These are phyloP conservation scores for Panzeria rudis DNA, from an alignment of 2,888 invertebrate genomes.

Conservation along the genomic window DNA sequence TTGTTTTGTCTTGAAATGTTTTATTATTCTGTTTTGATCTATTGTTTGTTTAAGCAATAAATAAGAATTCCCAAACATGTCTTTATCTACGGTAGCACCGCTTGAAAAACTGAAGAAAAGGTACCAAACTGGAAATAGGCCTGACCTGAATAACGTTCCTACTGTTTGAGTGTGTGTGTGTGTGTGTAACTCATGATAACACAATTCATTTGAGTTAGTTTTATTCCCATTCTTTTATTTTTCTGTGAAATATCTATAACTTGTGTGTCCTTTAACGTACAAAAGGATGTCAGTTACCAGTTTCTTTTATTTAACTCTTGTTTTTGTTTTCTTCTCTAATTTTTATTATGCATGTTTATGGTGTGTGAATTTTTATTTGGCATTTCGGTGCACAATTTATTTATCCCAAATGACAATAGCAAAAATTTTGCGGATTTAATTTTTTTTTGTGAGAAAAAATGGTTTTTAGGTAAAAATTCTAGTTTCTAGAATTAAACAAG, in stretches of 20 bases:
- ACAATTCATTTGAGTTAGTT: background rate
- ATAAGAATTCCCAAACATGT: background rate
- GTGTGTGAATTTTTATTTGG: background rate
- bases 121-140: slow-evolving; percentile 44
- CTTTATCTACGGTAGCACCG: slow-evolving; percentile 2
- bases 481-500: background rate
- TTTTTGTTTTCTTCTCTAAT: background rate
- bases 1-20: background rate
- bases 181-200: slow-evolving; percentile 45
- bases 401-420: slow-evolving; percentile 10
- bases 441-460: slow-evolving; percentile 1
- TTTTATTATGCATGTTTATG: background rate
- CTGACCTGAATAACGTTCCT: background rate
- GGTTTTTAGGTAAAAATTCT: background rate
- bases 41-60: slow-evolving; percentile 7
- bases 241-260: background rate
- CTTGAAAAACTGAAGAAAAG: background rate
- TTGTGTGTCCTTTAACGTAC: background rate
- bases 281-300: slow-evolving; percentile 40
- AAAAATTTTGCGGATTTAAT: background rate
- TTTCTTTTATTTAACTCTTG: slow-evolving; percentile 12
- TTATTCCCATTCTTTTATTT: background rate
- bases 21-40: background rate
- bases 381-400: background rate
- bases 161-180: background rate